Evolutionary conservation across 2,113 vertebrate genomes (phyloP).

Genomic region (Corvus hawaiiensis): DNA sequence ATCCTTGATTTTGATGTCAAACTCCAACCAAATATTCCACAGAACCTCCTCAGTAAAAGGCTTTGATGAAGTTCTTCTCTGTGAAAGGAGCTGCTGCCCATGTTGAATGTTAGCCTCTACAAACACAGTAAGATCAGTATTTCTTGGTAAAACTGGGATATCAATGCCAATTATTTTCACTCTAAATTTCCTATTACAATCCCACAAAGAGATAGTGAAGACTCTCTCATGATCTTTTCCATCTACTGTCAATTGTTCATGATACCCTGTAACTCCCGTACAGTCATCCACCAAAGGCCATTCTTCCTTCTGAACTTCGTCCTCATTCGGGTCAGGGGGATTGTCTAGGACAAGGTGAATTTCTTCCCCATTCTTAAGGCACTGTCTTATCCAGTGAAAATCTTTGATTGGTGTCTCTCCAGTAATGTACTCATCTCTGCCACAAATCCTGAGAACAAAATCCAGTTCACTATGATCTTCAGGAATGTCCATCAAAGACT

Average conservation of each 20-base stretch:
- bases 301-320: conserved; percentile 90
- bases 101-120: conserved; percentile 96
- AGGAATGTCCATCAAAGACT: conserved; percentile 85
- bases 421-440: conserved; percentile 92
- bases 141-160: conserved; percentile 87
- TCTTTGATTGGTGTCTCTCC: conserved; percentile 87
- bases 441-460: conserved; percentile 91
- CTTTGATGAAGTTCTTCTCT: conserved; percentile 86
- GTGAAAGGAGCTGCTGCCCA: conserved; percentile 91
- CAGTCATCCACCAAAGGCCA: conserved; percentile 97
- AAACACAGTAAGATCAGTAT: conserved; percentile 87
- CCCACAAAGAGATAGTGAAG: conserved; percentile 98
- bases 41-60: conserved; percentile 93
- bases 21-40: conserved; percentile 96
- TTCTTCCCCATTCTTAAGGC: conserved; percentile 92
- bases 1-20: conserved; percentile 92
- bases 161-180: conserved; percentile 94
- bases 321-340: conserved; percentile 80
- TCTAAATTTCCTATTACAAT: conserved; percentile 93
- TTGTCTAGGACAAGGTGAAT: conserved; percentile 90
- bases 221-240: conserved; percentile 94
- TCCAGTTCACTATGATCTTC: conserved; percentile 83
- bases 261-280: conserved; percentile 92
- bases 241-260: conserved; percentile 93
- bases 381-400: conserved; percentile 94